Percentiles rank a stretch among this genome's conserved stretches.
These are phyloP conservation scores for Morpho deidamia DNA, from an alignment of 2,888 invertebrate genomes.

Conservation along the genomic window DNA sequence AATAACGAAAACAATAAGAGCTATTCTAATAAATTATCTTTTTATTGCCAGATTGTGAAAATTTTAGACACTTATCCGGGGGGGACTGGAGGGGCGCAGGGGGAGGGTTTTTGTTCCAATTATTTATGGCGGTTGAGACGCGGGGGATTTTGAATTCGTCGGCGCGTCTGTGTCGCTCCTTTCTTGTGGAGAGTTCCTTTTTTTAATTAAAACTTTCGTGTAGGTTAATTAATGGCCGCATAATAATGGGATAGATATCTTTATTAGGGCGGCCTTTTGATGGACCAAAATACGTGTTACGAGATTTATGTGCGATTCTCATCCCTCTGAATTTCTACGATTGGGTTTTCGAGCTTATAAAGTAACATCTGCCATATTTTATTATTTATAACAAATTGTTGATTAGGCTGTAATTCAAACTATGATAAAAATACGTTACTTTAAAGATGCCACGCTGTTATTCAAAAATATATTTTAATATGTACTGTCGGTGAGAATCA, in stretches of 20 bases:
- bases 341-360: neutral
- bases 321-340: neutral
- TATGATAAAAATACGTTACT: no score
- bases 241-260: slow-evolving; percentile 42
- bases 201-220: slow-evolving; percentile 75
- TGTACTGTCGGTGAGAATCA: no score
- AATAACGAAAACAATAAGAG: slow-evolving; percentile 79
- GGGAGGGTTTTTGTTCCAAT: slow-evolving; percentile 72
- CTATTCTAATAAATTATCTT: slow-evolving; percentile 79
- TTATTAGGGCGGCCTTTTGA: slow-evolving; percentile 25
- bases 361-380: neutral
- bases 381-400: neutral
- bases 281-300: slow-evolving; percentile 12
- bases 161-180: slow-evolving; percentile 59
- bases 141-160: slow-evolving; percentile 69
- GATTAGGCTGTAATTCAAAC: neutral
- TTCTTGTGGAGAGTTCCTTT: slow-evolving; percentile 67
- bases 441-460: no score
- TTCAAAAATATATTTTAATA: no score
- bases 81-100: slow-evolving; percentile 36
- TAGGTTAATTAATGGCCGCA: slow-evolving; percentile 69
- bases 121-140: slow-evolving; percentile 76
- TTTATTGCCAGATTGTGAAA: slow-evolving; percentile 79
- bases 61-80: slow-evolving; percentile 78
- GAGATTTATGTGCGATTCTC: slow-evolving; percentile 6